Evolutionary conservation across 64 coral and sea anemone species (phyloP), one percentile per base, ranked within the genome.

Genomic region (Actinia tenebrosa): DNA sequence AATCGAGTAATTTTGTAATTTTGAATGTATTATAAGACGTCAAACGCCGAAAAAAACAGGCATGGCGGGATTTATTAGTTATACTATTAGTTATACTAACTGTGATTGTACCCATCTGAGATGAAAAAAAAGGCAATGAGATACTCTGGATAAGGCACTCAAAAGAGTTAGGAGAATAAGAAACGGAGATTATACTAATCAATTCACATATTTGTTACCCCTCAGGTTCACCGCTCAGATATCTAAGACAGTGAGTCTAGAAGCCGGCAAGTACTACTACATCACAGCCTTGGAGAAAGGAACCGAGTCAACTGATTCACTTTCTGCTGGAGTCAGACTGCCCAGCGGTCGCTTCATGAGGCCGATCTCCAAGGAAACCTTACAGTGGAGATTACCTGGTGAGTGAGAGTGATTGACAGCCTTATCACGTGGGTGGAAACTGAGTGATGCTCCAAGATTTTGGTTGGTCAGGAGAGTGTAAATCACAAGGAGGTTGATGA

Each of bases 271-370:
- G 80, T 99, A 99, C 87, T 99, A 99, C 59, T 99, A 95, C 86
- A 86, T 95, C 42, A 88, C 87, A 13, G 97, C 93, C 42, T 37
- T 99, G 26, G 93, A 99, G 82, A 99, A 99, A 77, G 97, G 97
- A 37, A 89, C 82, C 15, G 93, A 91, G 85, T 91, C 97, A 0
- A 93, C 90, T 19, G 97, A 99, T 82, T 95, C 93, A 1, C 83
- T 99, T 22, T 95, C 93, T 5, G 97, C 93, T 13, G 97, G 97
- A 46, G 91, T 99, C 52, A 80, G 93, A 86, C 88, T 99, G 63
- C 97, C 97, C 81, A 99, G 97, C 86, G 93, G 97, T 88, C 93
- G 97, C 62, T 99, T 92, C 86, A 99, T 99, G 90, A 95, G 97
- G 55, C 97, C 97, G 60, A 86, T 99, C 22, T 92, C 97, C 20